Conservation (phyloP, 2,888 invertebrate species). For the Craniophora ligustri region DNA sequence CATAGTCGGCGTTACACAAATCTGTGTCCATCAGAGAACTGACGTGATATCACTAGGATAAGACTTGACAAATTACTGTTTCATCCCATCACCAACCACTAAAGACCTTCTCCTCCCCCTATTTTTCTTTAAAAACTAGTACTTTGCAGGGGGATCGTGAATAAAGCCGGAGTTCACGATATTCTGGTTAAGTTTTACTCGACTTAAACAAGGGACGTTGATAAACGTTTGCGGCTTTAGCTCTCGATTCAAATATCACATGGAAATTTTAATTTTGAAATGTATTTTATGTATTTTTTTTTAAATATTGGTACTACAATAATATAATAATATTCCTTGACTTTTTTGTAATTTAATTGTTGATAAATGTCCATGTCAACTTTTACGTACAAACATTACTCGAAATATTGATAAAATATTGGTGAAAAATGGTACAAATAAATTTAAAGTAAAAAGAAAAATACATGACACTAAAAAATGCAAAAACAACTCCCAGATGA, state of each 20-base stretch:
- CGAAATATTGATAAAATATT: background rate
- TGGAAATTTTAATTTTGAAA: constrained; percentile 15
- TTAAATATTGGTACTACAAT: too few relatives aligned
- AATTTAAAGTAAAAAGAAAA: background rate
- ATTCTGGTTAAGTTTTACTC: constrained; percentile 63
- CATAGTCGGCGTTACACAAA: constrained; percentile 80
- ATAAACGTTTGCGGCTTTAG: constrained; percentile 64
- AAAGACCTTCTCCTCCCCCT: constrained; percentile 53
- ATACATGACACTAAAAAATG: constrained; percentile 16
- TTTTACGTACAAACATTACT: background rate
- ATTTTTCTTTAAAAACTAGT: constrained; percentile 12
- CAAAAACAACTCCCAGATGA: constrained; percentile 39
- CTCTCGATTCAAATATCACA: constrained; percentile 33
- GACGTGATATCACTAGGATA: constrained; percentile 80
- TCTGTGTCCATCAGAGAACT: constrained; percentile 79
- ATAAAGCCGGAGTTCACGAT: constrained; percentile 47
- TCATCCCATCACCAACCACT: constrained; percentile 60
- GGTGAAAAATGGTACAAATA: too few relatives aligned
- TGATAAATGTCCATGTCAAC: too few relatives aligned
- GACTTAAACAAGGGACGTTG: constrained; percentile 72
- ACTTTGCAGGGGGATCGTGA: constrained; percentile 10
- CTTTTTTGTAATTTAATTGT: too few relatives aligned
- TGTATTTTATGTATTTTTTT: too few relatives aligned
- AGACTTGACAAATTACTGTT: constrained; percentile 84
- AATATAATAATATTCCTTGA: too few relatives aligned